Base-by-base conservation (phyloP, 2,797 vertebrate species). In the Lutjanus argentimaculatus region DNA sequence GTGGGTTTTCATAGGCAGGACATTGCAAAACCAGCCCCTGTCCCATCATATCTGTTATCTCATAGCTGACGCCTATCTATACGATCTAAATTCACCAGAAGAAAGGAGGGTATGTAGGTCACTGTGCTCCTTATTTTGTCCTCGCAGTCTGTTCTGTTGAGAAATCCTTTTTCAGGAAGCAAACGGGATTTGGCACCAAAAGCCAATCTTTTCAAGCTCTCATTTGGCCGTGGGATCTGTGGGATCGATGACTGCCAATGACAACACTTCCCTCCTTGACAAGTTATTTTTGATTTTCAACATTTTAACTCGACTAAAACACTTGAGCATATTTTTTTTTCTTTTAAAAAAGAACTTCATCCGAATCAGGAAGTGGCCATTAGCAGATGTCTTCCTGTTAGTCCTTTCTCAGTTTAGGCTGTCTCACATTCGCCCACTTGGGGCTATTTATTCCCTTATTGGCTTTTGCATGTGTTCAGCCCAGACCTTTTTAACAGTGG, bases 331-430 rank as follows among this genome's bases (percentile, higher is more conserved):
- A 90, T 91, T 93, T 89, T 84, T 76, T 77, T 79, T 69, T 68
- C 51, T 85, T 68, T 84, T 71, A 75, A 77, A 77, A 84, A 72
- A 76, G 52, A 87, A 85, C 52, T 79, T 70, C 61, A 42, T 87
- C 73, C 17, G 68, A 90, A 82, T 84, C 19, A 91, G 85, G 85
- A 90, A 86, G 85, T 90, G 85, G 87, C 85, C 84, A 45, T 87
- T 79, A 93, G 85, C 91, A 92, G 92, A 94, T 94, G 94, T 92
- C 90, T 90, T 87, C 84, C 82, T 89, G 92, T 91, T 89, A 82
- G 88, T 92, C 88, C 90, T 93, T 90, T 93, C 91, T 91, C 90
- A 92, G 92, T 90, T 88, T 81, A 85, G 85, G 80, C 89, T 67
- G 78, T 82, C 88, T 93, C 91, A 92, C 90, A 87, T 88, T 89